Conservation (phyloP, 2,888 invertebrate species). For the Schrankia costaestrigalis region DNA sequence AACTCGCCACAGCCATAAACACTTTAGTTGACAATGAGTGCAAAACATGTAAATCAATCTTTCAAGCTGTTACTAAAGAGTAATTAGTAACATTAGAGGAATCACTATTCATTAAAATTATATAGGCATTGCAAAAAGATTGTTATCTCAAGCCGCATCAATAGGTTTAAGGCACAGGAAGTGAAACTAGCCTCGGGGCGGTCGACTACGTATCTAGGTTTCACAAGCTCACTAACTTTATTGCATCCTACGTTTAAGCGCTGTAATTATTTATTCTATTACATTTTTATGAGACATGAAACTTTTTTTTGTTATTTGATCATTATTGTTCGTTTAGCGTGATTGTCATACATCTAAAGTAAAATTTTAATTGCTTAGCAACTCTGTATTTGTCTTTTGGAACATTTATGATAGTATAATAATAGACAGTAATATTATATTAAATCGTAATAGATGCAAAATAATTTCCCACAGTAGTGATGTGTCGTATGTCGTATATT, state of each 20-base stretch:
- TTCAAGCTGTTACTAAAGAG: too few relatives aligned
- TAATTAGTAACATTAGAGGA: too few relatives aligned
- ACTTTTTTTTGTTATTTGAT: too few relatives aligned
- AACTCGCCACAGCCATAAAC: too few relatives aligned
- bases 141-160: slow-evolving; percentile 31
- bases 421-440: too few relatives aligned
- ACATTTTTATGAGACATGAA: slow-evolving; percentile 17
- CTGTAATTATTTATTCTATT: slow-evolving; percentile 3
- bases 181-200: slow-evolving; percentile 47
- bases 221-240: slow-evolving; percentile 35
- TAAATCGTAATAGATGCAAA: too few relatives aligned
- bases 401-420: too few relatives aligned
- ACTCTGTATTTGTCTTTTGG: too few relatives aligned
- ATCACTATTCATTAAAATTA: neutral
- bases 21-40: too few relatives aligned
- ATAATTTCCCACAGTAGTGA: slow-evolving; percentile 25
- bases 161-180: slow-evolving; percentile 49
- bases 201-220: slow-evolving; percentile 24
- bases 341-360: slow-evolving; percentile 28
- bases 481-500: too few relatives aligned
- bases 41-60: too few relatives aligned
- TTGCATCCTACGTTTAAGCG: slow-evolving; percentile 22
- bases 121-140: slow-evolving; percentile 20
- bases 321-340: slow-evolving; percentile 27
- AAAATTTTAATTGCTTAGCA: too few relatives aligned